Base-by-base conservation (phyloP, 1,140 invertebrate species). In the Trissolcus basalis region DNA sequence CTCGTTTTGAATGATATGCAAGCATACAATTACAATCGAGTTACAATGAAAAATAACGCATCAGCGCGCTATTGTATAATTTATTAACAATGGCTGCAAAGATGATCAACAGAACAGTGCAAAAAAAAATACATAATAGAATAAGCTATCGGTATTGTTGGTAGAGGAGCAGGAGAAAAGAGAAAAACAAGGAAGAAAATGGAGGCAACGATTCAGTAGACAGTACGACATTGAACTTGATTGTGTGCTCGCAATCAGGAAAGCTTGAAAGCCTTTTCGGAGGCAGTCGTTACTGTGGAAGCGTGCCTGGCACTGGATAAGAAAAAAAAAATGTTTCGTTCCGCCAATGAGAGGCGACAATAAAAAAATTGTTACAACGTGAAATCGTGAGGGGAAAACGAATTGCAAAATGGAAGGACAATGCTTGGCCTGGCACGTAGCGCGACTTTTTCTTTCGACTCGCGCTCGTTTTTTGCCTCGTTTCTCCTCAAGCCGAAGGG, bases 41-140 rank as follows among this genome's bases (percentile, higher is more conserved):
- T 6, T 15, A 48, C 67, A 32, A 39, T 50, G 9, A 36, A 43
- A 63, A 63, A 71, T 56, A 44, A 43, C 58, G 8, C 44, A 16
- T 27, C 44, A 69, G 35, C 43, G 32, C 19, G 7, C 41, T 47
- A 12, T 61, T 50, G 9, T 32, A 33, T 64, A 47, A 63, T 64
- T 72, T 53, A 58, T 58, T 64, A 72, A 72, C 59, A 72, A 72
- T 51, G 47, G 68, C 43, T 27, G 19, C 19, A 27, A 27, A 6
- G 6, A 27, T 27, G 19, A 27, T 36, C 27, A 7, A 15, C 14
- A 32, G 47, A 51, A 45, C 33, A 49, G 43, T 53, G 59, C 58
- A 72, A 58, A 64, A 53, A 72, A 64, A 53, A 72, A 72, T 72
- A 72, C 59, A 53, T 64, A 64, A 72, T 72, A 51, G 68, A 58